Conservation (phyloP, 2,888 invertebrate species). For the Eretmocerus hayati region DNA sequence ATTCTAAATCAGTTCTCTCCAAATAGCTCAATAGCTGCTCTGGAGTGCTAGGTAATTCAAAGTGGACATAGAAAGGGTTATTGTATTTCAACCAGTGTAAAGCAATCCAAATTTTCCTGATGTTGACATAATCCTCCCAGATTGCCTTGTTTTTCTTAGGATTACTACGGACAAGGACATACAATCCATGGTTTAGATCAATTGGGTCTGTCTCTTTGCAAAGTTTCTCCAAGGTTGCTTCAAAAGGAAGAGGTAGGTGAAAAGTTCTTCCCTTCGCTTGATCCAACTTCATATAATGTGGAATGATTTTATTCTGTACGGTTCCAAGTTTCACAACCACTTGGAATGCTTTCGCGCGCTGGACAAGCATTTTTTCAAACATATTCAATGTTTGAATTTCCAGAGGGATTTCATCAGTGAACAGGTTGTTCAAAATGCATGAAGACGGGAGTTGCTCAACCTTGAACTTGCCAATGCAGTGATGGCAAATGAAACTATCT, state of each 20-base stretch:
- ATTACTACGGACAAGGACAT: conserved; percentile 25
- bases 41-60: conserved; percentile 27
- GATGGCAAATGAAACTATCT: too few species aligned
- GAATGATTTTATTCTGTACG: background rate
- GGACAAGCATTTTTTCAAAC: conserved; percentile 14
- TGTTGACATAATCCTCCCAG: conserved; percentile 24
- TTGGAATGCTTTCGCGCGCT: conserved; percentile 16
- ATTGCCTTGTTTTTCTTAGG: conserved; percentile 4
- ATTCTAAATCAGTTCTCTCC: conserved; percentile 26
- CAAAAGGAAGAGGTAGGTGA: conserved; percentile 34
- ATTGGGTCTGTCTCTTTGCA: conserved; percentile 30
- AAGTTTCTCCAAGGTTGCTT: conserved; percentile 35
- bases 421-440: conserved; percentile 24
- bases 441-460: conserved; percentile 21
- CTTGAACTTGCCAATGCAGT: too few species aligned
- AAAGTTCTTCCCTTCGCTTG: conserved; percentile 23
- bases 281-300: conserved; percentile 19
- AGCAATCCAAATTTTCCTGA: conserved; percentile 32
- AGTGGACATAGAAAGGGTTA: too few species aligned
- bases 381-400: conserved; percentile 12
- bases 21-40: conserved; percentile 26
- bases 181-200: conserved; percentile 31
- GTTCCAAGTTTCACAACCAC: background rate
- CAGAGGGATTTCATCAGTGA: conserved; percentile 4
- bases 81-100: conserved; percentile 30